Percentiles rank a stretch among this genome's conserved stretches.
Evolutionary conservation across 2,797 vertebrate genomes (phyloP).

Genomic region (Hafferia zeledoni): DNA sequence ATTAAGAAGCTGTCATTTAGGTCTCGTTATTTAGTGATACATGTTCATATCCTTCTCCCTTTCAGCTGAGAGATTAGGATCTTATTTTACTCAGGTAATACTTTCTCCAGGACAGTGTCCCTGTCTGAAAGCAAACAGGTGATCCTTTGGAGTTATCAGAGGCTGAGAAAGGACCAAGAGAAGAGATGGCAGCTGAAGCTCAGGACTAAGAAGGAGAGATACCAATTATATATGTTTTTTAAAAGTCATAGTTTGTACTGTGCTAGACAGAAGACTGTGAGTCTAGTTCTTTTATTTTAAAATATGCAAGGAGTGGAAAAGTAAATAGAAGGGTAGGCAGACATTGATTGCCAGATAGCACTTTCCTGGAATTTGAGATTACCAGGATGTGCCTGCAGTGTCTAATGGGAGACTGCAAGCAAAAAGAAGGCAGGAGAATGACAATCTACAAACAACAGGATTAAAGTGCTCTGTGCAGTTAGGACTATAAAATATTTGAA

Average conservation of each 20-base stretch:
- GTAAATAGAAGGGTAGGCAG: conserved; percentile 60
- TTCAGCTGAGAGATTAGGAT: background rate
- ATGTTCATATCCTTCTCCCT: background rate
- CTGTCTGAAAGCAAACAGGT: background rate
- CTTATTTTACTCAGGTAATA: background rate
- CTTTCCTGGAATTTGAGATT: conserved; percentile 64
- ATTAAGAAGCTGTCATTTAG: background rate
- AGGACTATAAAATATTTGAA: conserved; percentile 39
- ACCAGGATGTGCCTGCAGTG: conserved; percentile 38
- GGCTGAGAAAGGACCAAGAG: background rate
- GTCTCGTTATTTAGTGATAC: rapidly evolving
- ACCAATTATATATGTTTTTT: background rate
- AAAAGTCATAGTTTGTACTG: background rate
- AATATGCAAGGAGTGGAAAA: conserved; percentile 62
- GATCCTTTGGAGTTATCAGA: background rate
- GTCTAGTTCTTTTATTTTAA: conserved; percentile 44
- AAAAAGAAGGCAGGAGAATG: conserved; percentile 30
- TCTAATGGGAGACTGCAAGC: conserved; percentile 22
- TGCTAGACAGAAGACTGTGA: background rate
- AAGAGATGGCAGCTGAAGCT: background rate
- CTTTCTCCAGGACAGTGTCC: background rate
- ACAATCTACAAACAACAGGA: conserved; percentile 66
- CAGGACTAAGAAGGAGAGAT: background rate
- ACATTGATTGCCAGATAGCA: conserved; percentile 57
- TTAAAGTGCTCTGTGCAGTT: conserved; percentile 36